Evolutionary conservation across 1,140 invertebrate genomes (phyloP).

Genomic region (Hyphantria cunea): DNA sequence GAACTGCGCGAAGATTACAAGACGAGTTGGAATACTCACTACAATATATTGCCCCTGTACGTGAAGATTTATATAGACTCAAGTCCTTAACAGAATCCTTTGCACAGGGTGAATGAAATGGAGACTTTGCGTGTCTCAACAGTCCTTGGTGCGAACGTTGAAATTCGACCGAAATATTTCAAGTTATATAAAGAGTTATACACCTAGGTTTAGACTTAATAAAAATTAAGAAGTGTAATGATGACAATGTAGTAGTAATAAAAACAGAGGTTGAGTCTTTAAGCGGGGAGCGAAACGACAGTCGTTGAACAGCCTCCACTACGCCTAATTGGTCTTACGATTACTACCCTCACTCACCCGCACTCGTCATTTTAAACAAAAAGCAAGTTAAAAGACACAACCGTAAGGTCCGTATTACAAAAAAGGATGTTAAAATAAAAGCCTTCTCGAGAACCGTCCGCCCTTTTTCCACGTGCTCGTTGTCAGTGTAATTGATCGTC

Average conservation of each 20-base stretch:
- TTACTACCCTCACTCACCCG: slow-evolving; percentile 34
- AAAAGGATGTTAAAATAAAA: slow-evolving; percentile 32
- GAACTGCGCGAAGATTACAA: slow-evolving; percentile 34
- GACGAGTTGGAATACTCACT: slow-evolving; percentile 31
- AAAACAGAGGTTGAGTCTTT: slow-evolving; percentile 37
- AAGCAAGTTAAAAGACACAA: slow-evolving; percentile 34
- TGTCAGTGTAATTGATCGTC: slow-evolving; percentile 74
- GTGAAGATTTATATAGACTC: slow-evolving; percentile 27
- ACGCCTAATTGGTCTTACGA: slow-evolving; percentile 44
- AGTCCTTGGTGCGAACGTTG: slow-evolving; percentile 1
- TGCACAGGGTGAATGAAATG: slow-evolving; percentile 18
- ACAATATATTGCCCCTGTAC: slow-evolving; percentile 29
- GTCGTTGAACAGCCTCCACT: slow-evolving; percentile 29
- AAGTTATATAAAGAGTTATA: slow-evolving; percentile 1
- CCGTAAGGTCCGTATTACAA: slow-evolving; percentile 33
- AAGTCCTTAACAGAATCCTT: slow-evolving; percentile 8
- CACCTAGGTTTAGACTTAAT: slow-evolving; percentile 8
- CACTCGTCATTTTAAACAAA: slow-evolving; percentile 30
- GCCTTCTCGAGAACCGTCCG: slow-evolving; percentile 35
- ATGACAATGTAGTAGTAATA: slow-evolving; percentile 33
- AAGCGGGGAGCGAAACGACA: slow-evolving; percentile 36
- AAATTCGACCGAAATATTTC: background rate
- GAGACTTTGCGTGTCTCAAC: slow-evolving; percentile 16
- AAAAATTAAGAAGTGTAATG: slow-evolving; percentile 25
- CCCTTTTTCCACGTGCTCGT: slow-evolving; percentile 65